Percentiles rank a stretch among this genome's conserved stretches.
phyloP scores from a whole-genome alignment of 1,140 invertebrate genomes.

The Bicyclus anynana region DNA sequence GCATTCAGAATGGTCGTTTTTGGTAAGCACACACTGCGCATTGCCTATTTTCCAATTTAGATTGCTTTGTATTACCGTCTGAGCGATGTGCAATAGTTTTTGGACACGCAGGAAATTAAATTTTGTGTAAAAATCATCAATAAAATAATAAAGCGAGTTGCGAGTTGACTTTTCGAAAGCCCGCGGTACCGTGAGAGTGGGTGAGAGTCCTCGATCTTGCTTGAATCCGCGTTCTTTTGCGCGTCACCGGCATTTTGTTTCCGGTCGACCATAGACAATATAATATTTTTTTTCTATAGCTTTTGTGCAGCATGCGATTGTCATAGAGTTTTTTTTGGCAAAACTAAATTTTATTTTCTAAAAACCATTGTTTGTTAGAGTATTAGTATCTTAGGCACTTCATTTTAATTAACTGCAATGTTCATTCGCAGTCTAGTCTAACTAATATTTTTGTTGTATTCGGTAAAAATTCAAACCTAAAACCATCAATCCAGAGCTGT shows the following conservation, averaged over 20 bases:
- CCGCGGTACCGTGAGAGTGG: slow-evolving; percentile 19
- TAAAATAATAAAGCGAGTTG: slow-evolving; percentile 36
- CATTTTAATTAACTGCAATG: no score
- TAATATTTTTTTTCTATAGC: background rate
- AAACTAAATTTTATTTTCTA: background rate
- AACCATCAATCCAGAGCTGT: no score
- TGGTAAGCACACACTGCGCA: slow-evolving; percentile 76
- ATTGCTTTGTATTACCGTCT: slow-evolving; percentile 76
- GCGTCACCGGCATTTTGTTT: slow-evolving; percentile 17
- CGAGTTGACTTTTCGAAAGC: slow-evolving; percentile 25
- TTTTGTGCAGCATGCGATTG: background rate
- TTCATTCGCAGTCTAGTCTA: no score
- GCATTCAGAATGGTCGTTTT: slow-evolving; percentile 73
- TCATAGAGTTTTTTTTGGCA: background rate
- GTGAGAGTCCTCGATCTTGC: slow-evolving; percentile 31
- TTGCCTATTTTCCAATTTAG: slow-evolving; percentile 77
- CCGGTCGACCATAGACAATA: background rate
- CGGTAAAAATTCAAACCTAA: no score
- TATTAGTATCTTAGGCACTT: background rate
- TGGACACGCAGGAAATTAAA: slow-evolving; percentile 71
- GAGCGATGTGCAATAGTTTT: slow-evolving; percentile 76
- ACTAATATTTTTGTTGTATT: no score
- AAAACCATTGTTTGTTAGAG: background rate
- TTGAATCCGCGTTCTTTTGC: slow-evolving; percentile 23
- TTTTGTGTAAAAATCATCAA: slow-evolving; percentile 61